Percentiles rank a stretch among this genome's conserved stretches.
Conservation (phyloP, 2,888 invertebrate species). For the Phengaris arion region DNA sequence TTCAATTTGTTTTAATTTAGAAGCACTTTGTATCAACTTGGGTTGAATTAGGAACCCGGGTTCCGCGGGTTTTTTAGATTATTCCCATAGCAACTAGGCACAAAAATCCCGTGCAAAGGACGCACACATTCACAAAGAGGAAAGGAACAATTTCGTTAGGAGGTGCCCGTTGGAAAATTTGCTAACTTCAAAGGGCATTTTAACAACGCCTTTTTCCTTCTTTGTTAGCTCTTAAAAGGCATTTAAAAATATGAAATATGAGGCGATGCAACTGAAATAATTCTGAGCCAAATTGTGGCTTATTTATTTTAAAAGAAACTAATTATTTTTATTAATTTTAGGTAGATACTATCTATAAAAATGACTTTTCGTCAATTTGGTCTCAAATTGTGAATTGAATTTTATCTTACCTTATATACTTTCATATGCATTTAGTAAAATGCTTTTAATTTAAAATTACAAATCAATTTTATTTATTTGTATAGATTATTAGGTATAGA, state of each 20-base stretch:
- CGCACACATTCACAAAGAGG: constrained; percentile 68
- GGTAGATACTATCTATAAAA: no score
- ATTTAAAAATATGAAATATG: constrained; percentile 52
- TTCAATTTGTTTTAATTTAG: constrained; percentile 16
- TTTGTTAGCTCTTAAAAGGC: constrained; percentile 65
- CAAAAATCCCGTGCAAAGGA: constrained; percentile 48
- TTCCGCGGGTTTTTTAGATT: constrained; percentile 31
- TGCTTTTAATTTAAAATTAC: neutral
- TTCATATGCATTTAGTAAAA: no score
- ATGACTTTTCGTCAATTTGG: no score
- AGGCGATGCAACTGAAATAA: constrained; percentile 36
- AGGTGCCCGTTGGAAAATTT: constrained; percentile 70
- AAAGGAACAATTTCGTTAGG: constrained; percentile 76
- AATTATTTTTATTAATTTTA: no score
- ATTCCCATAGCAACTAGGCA: constrained; percentile 31
- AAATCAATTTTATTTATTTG: neutral
- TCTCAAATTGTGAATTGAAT: no score
- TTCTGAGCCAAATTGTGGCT: constrained; percentile 32
- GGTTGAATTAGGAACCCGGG: neutral
- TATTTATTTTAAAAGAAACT: no score
- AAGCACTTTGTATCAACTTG: constrained; percentile 4
- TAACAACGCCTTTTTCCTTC: constrained; percentile 63
- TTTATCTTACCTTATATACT: no score
- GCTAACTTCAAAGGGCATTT: constrained; percentile 73
- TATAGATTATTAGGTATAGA: neutral